Evolutionary conservation across 2,113 vertebrate genomes (phyloP).

Genomic region (Forbesichthys papilliferus): DNA sequence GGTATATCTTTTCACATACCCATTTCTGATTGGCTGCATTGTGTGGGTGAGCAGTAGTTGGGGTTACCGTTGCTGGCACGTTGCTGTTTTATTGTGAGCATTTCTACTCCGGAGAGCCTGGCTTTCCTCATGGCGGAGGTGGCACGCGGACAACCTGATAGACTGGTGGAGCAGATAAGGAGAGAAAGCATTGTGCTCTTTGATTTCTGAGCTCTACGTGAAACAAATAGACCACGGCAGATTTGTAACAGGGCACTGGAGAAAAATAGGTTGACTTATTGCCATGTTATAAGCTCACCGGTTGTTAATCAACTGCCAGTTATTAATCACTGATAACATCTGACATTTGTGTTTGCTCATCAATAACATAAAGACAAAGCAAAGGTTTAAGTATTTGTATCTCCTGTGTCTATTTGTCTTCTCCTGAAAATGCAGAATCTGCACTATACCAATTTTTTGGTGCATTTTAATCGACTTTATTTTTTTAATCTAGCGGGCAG

Average conservation of each 20-base stretch:
- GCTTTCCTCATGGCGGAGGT: conserved; percentile 99
- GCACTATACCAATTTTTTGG: no score
- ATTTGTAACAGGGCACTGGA: background rate
- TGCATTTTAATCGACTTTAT: no score
- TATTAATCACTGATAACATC: background rate
- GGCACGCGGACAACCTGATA: conserved; percentile 97
- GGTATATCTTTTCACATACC: conserved; percentile 30
- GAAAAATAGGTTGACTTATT: background rate
- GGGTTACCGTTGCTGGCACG: conserved; percentile 89
- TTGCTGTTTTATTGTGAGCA: conserved; percentile 98
- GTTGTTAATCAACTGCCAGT: background rate
- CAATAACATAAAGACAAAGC: no score
- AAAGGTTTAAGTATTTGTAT: background rate
- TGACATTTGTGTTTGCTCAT: no score
- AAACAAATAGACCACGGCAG: background rate
- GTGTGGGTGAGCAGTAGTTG: conserved; percentile 34
- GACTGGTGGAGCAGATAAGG: conserved; percentile 74
- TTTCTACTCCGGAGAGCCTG: conserved; percentile 94
- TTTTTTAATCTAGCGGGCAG: no score
- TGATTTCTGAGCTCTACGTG: background rate
- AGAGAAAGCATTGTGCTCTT: conserved; percentile 30
- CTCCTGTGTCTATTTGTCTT: background rate
- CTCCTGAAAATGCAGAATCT: background rate
- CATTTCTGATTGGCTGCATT: conserved; percentile 47
- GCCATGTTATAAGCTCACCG: background rate